These are phyloP conservation scores for Helicolenus hilgendorfi DNA, from an alignment of 2,797 vertebrate species.

Conservation along the genomic window DNA sequence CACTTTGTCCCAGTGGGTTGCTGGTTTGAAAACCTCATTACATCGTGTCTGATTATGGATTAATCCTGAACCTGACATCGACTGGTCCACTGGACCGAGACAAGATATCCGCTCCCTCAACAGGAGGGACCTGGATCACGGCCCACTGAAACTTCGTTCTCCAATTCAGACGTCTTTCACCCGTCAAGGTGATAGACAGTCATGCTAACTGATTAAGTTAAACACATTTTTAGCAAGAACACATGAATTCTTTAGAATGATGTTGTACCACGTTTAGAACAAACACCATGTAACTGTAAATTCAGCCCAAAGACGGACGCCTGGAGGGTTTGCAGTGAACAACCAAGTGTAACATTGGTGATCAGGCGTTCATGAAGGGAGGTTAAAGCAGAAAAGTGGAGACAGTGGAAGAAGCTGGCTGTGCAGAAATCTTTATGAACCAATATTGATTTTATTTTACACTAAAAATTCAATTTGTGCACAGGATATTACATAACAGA, in stretches of 20 bases:
- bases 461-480: neutral
- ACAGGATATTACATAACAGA: neutral
- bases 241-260: neutral
- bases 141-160: neutral
- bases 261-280: slow-evolving; percentile 1
- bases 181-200: neutral
- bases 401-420: neutral
- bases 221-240: neutral
- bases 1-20: slow-evolving; percentile 31
- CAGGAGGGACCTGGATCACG: slow-evolving; percentile 51
- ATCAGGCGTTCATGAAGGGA: slow-evolving; percentile 30
- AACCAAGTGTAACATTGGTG: slow-evolving; percentile 27
- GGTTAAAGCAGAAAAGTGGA: slow-evolving; percentile 7
- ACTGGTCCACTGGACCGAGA: slow-evolving; percentile 53
- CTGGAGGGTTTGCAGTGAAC: slow-evolving; percentile 28
- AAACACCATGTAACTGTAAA: slow-evolving; percentile 9
- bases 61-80: slow-evolving; percentile 60
- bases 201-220: neutral
- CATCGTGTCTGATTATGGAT: slow-evolving; percentile 54
- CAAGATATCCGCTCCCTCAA: slow-evolving; percentile 52
- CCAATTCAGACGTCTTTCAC: neutral
- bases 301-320: slow-evolving; percentile 10
- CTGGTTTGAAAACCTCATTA: slow-evolving; percentile 76
- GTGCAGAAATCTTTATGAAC: neutral
- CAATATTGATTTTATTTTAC: neutral